A percentile compares a stretch with the other conserved stretches of the same genome.
Evolutionary conservation across 2,113 vertebrate genomes (phyloP).

Genomic region (Melanocharis versteri): DNA sequence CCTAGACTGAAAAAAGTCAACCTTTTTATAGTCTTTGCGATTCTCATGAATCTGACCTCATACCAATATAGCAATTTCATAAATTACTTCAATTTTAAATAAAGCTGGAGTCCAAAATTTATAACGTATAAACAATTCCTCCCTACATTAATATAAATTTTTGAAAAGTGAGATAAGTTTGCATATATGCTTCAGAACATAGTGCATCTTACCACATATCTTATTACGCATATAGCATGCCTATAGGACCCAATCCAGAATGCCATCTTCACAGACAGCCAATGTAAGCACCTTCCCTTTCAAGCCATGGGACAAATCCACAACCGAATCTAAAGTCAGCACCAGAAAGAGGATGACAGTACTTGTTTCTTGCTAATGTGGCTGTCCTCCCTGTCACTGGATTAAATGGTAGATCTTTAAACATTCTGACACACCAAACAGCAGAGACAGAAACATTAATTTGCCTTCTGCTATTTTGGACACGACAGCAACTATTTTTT

Average conservation of each 20-base stretch:
- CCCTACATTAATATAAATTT: accelerated
- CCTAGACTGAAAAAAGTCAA: not conserved
- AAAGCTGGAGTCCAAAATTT: not conserved
- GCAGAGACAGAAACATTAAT: not conserved
- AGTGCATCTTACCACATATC: not conserved
- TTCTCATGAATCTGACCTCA: not conserved
- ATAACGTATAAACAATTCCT: not conserved
- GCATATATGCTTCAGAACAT: not conserved
- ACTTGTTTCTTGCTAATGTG: not conserved
- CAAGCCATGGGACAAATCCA: not conserved
- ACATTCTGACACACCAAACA: not conserved
- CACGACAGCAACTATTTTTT: not conserved
- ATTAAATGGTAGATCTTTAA: not conserved
- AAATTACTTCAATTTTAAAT: not conserved
- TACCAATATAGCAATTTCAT: not conserved
- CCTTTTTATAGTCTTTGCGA: not conserved
- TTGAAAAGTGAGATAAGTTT: not conserved
- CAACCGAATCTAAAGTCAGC: not conserved
- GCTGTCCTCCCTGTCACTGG: not conserved
- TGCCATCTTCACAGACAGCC: not conserved
- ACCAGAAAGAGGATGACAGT: not conserved
- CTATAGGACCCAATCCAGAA: not conserved
- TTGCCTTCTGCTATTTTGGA: slow-evolving; percentile 22
- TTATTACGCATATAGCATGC: not conserved
- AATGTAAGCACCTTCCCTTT: not conserved